Base-by-base conservation (phyloP, 2,113 vertebrate species). In the Limanda limanda region DNA sequence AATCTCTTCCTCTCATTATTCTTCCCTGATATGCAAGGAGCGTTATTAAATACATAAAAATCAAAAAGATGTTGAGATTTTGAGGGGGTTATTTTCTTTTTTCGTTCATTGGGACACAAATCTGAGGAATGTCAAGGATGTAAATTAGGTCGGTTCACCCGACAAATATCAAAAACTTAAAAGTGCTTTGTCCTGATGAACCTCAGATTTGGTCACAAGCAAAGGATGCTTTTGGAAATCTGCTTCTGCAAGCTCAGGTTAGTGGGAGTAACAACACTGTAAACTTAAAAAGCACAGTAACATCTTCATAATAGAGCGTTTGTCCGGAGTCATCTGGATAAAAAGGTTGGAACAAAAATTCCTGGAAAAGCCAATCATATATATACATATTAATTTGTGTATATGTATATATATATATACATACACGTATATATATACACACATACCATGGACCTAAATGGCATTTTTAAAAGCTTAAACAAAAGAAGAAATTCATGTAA, bases 131-230 rank as follows among this genome's bases (percentile, higher is more conserved):
- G 64, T 86, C 81, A 35, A 74, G 68, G 76, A 90, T 57, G 9
- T 88, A 55, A 87, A 79, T 85, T 80, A 52, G 54, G 70, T 81
- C 54, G 52, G 25, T 76, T 76, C 56, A 82, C 37, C 1, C 14
- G 48, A 24, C 6, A 24, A 57, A 76, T 60, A 87, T 72, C 55
- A 85, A 75, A 40, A 75, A 74, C 47, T 56, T 60, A 17, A 94
- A 95, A 95, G 94, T 95, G 94, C 94, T 94, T 92, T 65, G 78
- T 93, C 88, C 82, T 70, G 83, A 93, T 68, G 83, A 71, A 86
- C 86, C 82, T 91, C 89, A 94, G 89, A 93, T 92, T 82, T 85
- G 65, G 77, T 83, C 82, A 74, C 68, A 79, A 63, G 15, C 4
- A 18, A 84, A 91, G 10, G 68, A 84, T 72, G 85, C 77, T 82